Conservation (phyloP, 1,140 invertebrate genomes). For the Drosophila arawakana region DNA sequence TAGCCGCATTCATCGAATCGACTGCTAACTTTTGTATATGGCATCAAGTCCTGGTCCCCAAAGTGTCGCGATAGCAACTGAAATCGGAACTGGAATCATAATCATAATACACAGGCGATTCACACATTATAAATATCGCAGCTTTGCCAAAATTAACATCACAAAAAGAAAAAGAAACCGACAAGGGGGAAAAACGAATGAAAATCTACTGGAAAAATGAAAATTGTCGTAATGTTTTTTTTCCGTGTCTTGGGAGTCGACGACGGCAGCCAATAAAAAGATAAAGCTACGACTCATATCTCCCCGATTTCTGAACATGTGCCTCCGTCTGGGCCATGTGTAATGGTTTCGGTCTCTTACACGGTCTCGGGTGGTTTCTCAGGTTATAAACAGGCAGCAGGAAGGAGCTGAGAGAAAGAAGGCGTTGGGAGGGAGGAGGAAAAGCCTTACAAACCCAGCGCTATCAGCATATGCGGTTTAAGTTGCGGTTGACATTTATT, state of each 20-base stretch:
- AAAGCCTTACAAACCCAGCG: constrained; percentile 23
- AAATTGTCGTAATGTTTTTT: constrained; percentile 52
- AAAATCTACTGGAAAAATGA: constrained; percentile 51
- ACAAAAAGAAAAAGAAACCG: constrained; percentile 14
- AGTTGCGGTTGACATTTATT: constrained; percentile 83
- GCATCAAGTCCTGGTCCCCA: constrained; percentile 3
- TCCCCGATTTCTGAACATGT: constrained; percentile 32
- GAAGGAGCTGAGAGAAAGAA: background rate
- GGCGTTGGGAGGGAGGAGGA: background rate
- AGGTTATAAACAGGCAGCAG: background rate
- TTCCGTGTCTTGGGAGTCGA: constrained; percentile 38
- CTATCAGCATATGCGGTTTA: constrained; percentile 82
- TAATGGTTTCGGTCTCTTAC: constrained; percentile 17
- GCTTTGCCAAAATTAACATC: constrained; percentile 34
- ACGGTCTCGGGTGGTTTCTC: constrained; percentile 56
- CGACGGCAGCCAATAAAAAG: constrained; percentile 75
- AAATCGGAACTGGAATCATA: constrained; percentile 22
- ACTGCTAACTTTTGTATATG: background rate
- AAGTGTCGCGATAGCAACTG: constrained; percentile 25
- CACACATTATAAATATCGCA: constrained; percentile 61
- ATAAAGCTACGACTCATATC: constrained; percentile 65
- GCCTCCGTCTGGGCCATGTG: constrained; percentile 54
- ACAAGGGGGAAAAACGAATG: constrained; percentile 42
- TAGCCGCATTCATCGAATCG: constrained; percentile 47
- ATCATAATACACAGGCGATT: constrained; percentile 39